Evolutionary conservation across 2,888 invertebrate species (phyloP).

Genomic region (Tipula vernalis): DNA sequence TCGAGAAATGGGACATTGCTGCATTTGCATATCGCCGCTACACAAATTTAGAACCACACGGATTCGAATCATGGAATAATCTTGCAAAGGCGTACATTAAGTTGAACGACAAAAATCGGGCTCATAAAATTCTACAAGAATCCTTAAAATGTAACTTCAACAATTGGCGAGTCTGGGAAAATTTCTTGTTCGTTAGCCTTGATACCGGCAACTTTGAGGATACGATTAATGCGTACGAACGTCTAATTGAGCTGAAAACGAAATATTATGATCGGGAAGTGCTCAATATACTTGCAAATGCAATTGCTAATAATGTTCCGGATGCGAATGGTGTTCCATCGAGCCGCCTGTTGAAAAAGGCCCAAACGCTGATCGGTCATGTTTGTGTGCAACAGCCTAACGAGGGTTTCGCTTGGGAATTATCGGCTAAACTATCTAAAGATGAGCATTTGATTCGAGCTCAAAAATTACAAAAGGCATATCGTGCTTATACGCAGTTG

Average conservation of each 20-base stretch:
- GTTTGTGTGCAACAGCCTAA: slow-evolving; percentile 41
- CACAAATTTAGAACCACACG: slow-evolving; percentile 73
- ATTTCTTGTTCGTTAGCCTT: slow-evolving; percentile 74
- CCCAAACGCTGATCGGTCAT: slow-evolving; percentile 27
- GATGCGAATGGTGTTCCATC: slow-evolving; percentile 48
- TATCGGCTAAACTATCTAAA: slow-evolving; percentile 61
- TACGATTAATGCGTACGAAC: slow-evolving; percentile 71
- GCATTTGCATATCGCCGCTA: slow-evolving; percentile 77
- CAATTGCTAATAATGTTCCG: slow-evolving; percentile 47
- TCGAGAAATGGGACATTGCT: slow-evolving; percentile 69
- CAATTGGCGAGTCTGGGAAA: slow-evolving; percentile 92
- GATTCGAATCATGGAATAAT: slow-evolving; percentile 98
- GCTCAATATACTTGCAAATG: slow-evolving; percentile 55
- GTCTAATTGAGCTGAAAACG: slow-evolving; percentile 65
- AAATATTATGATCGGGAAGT: slow-evolving; percentile 69
- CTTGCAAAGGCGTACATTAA: slow-evolving; percentile 87
- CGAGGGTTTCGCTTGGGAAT: slow-evolving; percentile 65
- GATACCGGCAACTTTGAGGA: slow-evolving; percentile 80
- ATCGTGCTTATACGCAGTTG: slow-evolving; percentile 57
- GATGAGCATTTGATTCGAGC: slow-evolving; percentile 42
- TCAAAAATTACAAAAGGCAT: slow-evolving; percentile 66
- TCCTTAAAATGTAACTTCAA: slow-evolving; percentile 85
- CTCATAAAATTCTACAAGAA: slow-evolving; percentile 74
- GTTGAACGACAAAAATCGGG: slow-evolving; percentile 71
- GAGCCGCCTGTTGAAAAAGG: slow-evolving; percentile 28